Conservation (phyloP, 2,113 vertebrate species). For the Thomomys bottae region DNA sequence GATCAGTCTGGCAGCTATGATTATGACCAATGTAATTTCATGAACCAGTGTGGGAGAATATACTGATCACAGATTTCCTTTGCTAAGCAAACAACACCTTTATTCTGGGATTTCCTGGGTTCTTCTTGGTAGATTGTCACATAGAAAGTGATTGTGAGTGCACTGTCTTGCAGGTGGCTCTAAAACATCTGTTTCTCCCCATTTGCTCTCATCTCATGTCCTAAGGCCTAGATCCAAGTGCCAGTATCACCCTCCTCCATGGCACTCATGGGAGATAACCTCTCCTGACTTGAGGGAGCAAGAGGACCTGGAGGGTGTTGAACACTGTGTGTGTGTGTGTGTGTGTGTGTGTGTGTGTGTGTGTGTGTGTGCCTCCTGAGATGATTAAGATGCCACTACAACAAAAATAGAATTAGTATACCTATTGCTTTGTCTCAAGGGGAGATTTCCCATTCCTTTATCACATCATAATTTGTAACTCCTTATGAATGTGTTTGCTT, state of each 20-base stretch:
- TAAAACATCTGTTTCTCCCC: constrained; percentile 89
- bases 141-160: constrained; percentile 61
- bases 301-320: constrained; percentile 55
- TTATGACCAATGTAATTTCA: neutral
- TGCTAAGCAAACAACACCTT: constrained; percentile 83
- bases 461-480: neutral
- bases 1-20: constrained; percentile 65
- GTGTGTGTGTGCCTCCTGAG: constrained; percentile 40
- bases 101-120: constrained; percentile 79
- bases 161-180: constrained; percentile 83
- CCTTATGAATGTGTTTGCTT: neutral
- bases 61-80: constrained; percentile 67
- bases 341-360: neutral
- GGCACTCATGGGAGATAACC: neutral
- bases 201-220: constrained; percentile 77
- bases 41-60: neutral
- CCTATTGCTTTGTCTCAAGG: neutral
- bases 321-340: neutral
- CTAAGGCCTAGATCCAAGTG: constrained; percentile 48
- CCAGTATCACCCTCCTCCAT: neutral
- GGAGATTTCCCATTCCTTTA: constrained; percentile 15
- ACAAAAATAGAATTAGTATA: constrained; percentile 40
- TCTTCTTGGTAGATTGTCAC: constrained; percentile 82
- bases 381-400: neutral
- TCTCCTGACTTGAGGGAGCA: neutral